These are phyloP conservation scores for Brenthis daphne DNA, from an alignment of 2,888 invertebrate genomes.

Conservation along the genomic window DNA sequence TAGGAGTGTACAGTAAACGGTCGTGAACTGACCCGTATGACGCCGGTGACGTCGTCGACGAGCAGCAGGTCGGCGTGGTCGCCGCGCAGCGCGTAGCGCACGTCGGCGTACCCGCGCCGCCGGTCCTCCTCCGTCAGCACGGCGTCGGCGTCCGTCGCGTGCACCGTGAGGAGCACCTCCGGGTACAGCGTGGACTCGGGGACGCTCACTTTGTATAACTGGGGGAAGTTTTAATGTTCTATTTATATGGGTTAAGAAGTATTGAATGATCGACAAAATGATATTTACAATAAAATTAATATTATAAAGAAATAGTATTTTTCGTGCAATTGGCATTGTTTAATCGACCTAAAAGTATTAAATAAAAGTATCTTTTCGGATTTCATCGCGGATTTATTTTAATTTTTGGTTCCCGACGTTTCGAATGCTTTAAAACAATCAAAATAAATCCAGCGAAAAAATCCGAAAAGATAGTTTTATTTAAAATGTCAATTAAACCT, in stretches of 20 bases:
- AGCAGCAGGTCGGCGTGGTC: conserved; percentile 88
- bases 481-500: too few relatives aligned
- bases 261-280: too few relatives aligned
- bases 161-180: conserved; percentile 85
- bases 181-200: conserved; percentile 86
- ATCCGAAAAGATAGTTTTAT: too few relatives aligned
- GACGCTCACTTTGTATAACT: conserved; percentile 87
- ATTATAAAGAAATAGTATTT: neutral
- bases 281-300: neutral
- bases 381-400: too few relatives aligned
- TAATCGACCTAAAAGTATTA: too few relatives aligned
- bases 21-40: conserved; percentile 76
- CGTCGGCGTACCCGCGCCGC: conserved; percentile 84
- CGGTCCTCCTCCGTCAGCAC: conserved; percentile 81
- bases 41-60: conserved; percentile 86
- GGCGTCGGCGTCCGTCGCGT: conserved; percentile 87
- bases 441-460: too few relatives aligned
- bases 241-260: too few relatives aligned
- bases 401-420: too few relatives aligned
- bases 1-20: too few relatives aligned
- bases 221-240: conserved; percentile 13
- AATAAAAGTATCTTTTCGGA: too few relatives aligned
- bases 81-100: conserved; percentile 87
- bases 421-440: too few relatives aligned
- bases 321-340: too few relatives aligned